Evolutionary conservation across 2,113 vertebrate genomes (phyloP).

Genomic region (Bubo scandiacus): DNA sequence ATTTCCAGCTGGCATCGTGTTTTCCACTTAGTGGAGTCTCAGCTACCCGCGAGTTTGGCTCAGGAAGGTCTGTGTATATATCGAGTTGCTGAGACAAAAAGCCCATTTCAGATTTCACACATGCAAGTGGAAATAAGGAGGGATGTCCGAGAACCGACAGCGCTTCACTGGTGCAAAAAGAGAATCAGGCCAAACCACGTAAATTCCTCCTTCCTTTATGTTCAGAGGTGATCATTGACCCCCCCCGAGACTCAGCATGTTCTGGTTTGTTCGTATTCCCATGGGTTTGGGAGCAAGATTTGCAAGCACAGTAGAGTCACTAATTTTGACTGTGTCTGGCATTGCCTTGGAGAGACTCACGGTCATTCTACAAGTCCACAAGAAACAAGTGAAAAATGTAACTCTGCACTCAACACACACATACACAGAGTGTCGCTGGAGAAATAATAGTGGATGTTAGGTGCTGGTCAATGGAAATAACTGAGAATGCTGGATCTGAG

Average conservation of each 20-base stretch:
- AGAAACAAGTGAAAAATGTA: constrained; percentile 55
- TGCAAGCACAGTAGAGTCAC: constrained; percentile 38
- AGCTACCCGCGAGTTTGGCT: constrained; percentile 5
- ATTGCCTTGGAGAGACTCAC: constrained; percentile 39
- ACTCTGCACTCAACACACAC: constrained; percentile 43
- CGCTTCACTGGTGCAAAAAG: constrained; percentile 59
- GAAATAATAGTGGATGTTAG: neutral
- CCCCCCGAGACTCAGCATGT: neutral
- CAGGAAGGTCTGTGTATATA: neutral
- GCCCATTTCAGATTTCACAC: constrained; percentile 23
- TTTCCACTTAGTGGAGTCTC: constrained; percentile 50
- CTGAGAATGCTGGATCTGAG: constrained; percentile 23
- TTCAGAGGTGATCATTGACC: neutral
- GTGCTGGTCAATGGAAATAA: constrained; percentile 9
- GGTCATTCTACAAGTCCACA: constrained; percentile 51
- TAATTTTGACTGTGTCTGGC: neutral
- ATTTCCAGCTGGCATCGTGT: constrained; percentile 30
- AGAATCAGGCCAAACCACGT: constrained; percentile 57
- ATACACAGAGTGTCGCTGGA: constrained; percentile 51
- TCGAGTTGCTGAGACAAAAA: neutral
- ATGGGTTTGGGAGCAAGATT: constrained; percentile 6
- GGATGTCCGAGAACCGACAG: constrained; percentile 6
- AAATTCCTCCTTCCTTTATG: constrained; percentile 16
- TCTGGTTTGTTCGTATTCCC: constrained; percentile 3
- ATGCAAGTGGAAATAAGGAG: neutral